Evolutionary conservation across 2,888 invertebrate species (phyloP), one percentile per base, ranked within the genome.

Genomic region (Tenthredo amoena): DNA sequence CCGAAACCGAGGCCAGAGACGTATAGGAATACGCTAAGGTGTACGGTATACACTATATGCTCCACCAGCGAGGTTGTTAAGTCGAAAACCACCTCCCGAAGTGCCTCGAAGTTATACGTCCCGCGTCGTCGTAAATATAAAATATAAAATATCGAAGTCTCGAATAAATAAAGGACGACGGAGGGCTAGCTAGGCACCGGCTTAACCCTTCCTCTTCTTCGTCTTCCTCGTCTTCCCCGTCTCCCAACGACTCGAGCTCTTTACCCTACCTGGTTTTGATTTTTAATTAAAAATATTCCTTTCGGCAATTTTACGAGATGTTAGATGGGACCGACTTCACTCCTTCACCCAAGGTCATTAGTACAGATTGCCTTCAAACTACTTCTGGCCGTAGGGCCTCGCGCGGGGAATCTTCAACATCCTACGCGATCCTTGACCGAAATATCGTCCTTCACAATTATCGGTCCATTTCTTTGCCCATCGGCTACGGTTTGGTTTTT

Each of bases 81-180:
- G 72, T 58, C 50, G 43, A 9, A 47, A 79, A 85, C 68, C 84
- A 79, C 62, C 81, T 81, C 81, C 81, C 26, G 81, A 21, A 21
- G 62, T 77, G 77, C 77, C 50, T 50, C 18, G 62, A 84, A 90
- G 90, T 90, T 91, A 89, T 88, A 88, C 88, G 88, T 89, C 89
- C 89, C 18, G 47, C 91, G 91, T 91, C 92, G 90, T 93, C 93
- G 92, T 93, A 93, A 93, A 93, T 92, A 92, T 92, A 93, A 93
- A 93, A 92, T 92, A 92, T 93, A 92, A 93, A 93, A 93, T 93
- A 93, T 92, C 91, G 92, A 92, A 92, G 50, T 65, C 72, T 37
- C 71, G 71, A 85, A 85, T 83, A 83, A 83, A 83, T 83, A 83
- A 71, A 68, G 68, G 83, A 83, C 83, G 43, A 68, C 1, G 71